Conservation (phyloP, 2,888 invertebrate genomes). For the Odontocolon sp. region DNA sequence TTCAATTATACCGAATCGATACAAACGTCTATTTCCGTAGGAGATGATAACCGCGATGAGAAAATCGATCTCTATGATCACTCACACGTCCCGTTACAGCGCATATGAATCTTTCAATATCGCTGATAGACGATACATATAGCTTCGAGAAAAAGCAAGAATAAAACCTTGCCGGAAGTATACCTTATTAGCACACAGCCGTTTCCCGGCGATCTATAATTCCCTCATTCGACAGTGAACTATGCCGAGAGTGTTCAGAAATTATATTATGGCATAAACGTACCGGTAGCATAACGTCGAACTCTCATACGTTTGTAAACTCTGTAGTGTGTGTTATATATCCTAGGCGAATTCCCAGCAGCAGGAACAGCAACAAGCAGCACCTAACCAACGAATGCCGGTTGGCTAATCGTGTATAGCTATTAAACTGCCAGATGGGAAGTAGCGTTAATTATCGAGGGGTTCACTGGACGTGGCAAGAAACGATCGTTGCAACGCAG, state of each 20-base stretch:
- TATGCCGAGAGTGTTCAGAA: conserved; percentile 46
- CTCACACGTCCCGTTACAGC: conserved; percentile 33
- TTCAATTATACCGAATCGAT: conserved; percentile 6
- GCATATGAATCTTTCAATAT: conserved; percentile 41
- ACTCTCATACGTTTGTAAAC: conserved; percentile 30
- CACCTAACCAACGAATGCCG: conserved; percentile 54
- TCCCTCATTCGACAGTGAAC: neutral
- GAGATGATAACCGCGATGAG: conserved; percentile 41
- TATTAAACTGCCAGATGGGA: conserved; percentile 64
- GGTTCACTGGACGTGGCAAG: conserved; percentile 59
- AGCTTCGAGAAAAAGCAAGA: neutral
- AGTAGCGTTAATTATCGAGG: conserved; percentile 67
- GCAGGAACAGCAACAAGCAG: conserved; percentile 9
- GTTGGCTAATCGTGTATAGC: conserved; percentile 58
- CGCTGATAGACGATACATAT: conserved; percentile 33
- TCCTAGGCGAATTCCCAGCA: conserved; percentile 55
- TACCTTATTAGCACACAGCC: conserved; percentile 54
- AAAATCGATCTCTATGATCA: conserved; percentile 39
- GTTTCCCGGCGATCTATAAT: conserved; percentile 46
- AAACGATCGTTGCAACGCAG: conserved; percentile 55
- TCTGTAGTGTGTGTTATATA: conserved; percentile 24
- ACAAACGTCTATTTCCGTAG: conserved; percentile 30
- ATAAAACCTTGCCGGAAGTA: conserved; percentile 53
- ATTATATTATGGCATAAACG: conserved; percentile 53
- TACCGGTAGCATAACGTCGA: conserved; percentile 43